phyloP scores from a whole-genome alignment of 2,888 invertebrate genomes.

The Drosophila ezoana region DNA sequence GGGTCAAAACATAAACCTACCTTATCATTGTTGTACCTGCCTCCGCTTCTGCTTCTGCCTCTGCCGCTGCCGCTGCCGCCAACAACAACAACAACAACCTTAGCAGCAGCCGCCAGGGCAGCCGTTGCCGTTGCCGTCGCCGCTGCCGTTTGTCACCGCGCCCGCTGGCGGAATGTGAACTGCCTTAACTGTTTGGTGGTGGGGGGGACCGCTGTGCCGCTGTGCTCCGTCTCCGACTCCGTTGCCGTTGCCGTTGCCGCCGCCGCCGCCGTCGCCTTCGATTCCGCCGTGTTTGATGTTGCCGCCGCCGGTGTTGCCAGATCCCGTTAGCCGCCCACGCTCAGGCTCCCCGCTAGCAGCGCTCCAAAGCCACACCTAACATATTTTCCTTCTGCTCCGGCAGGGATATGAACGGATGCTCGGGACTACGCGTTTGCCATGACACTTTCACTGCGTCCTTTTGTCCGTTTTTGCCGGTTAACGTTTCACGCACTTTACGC shows the following conservation, averaged over 20 bases:
- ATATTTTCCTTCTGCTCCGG: slow-evolving; percentile 48
- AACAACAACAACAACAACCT: slow-evolving; percentile 43
- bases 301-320: slow-evolving; percentile 6
- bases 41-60: slow-evolving; percentile 30
- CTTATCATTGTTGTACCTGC: slow-evolving; percentile 71
- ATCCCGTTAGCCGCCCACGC: slow-evolving; percentile 10
- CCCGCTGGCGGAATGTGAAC: slow-evolving; percentile 23
- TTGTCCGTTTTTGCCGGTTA: slow-evolving; percentile 39
- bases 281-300: slow-evolving; percentile 29
- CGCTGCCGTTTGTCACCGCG: slow-evolving; percentile 50
- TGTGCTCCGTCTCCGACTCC: slow-evolving; percentile 25
- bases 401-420: background rate
- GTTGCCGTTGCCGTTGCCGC: slow-evolving; percentile 41
- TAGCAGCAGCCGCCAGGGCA: slow-evolving; percentile 48
- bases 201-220: background rate
- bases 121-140: slow-evolving; percentile 37
- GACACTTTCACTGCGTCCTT: slow-evolving; percentile 41
- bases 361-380: slow-evolving; percentile 61
- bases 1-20: slow-evolving; percentile 18
- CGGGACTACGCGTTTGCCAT: slow-evolving; percentile 34
- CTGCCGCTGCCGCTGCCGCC: slow-evolving; percentile 19
- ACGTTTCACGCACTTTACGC: slow-evolving; percentile 51
- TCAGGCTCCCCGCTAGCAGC: slow-evolving; percentile 41
- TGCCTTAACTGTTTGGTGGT: background rate
- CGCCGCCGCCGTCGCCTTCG: slow-evolving; percentile 37